These are phyloP conservation scores for Ceyx melanurus DNA, from an alignment of 2,113 vertebrate species.

Conservation along the genomic window DNA sequence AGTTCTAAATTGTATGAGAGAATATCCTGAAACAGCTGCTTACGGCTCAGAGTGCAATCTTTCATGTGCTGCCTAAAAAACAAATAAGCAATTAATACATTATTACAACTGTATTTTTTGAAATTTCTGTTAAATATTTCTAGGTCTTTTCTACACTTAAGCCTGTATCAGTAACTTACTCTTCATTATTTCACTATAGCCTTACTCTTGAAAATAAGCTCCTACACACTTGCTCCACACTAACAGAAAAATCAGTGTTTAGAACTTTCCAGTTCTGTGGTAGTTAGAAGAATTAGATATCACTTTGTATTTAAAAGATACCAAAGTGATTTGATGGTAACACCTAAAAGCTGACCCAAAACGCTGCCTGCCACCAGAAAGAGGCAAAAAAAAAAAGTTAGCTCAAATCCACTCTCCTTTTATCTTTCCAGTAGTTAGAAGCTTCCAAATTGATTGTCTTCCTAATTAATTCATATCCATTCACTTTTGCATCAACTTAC, in stretches of 20 bases:
- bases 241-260: neutral
- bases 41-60: constrained; percentile 86
- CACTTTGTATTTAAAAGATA: neutral
- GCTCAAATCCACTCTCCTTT: neutral
- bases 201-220: neutral
- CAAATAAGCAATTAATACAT: constrained; percentile 27
- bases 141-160: neutral
- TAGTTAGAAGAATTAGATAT: neutral
- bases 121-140: neutral
- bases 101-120: neutral
- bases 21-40: constrained; percentile 92
- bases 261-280: neutral
- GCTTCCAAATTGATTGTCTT: neutral
- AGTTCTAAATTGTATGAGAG: constrained; percentile 91
- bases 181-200: neutral
- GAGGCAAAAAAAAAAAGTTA: too few species aligned
- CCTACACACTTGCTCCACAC: neutral
- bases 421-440: neutral
- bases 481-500: neutral
- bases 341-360: neutral
- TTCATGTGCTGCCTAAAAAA: constrained; percentile 93
- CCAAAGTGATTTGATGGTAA: neutral
- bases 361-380: neutral
- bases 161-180: neutral
- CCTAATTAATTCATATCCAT: neutral